phyloP scores from a whole-genome alignment of 2,113 vertebrate genomes.

The Myrmecobius fasciatus region DNA sequence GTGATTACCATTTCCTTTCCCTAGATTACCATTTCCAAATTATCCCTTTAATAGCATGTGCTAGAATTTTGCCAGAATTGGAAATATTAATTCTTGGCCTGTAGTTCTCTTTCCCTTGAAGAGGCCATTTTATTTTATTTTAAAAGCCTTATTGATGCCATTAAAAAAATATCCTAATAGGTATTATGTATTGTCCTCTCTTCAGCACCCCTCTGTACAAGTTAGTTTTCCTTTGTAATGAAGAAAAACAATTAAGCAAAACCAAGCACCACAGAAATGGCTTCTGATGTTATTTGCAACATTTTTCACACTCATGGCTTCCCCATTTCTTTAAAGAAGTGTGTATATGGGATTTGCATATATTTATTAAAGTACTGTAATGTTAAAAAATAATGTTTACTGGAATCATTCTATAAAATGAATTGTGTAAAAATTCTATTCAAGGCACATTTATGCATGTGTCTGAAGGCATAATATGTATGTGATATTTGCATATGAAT shows the following conservation, averaged over 20 bases:
- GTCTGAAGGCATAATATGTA: neutral
- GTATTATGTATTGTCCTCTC: neutral
- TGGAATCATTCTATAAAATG: neutral
- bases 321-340: neutral
- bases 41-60: neutral
- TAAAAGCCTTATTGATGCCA: neutral
- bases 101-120: neutral
- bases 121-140: neutral
- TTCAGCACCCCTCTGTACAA: neutral
- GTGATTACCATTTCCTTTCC: neutral
- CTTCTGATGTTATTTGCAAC: neutral
- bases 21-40: neutral
- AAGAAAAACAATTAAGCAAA: neutral
- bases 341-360: neutral
- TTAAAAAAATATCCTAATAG: neutral
- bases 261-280: neutral
- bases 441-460: neutral
- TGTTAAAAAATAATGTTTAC: neutral
- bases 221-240: neutral
- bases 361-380: neutral
- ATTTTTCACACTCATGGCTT: neutral
- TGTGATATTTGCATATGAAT: neutral
- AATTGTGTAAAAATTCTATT: neutral
- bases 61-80: neutral
- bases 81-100: neutral